Evolutionary conservation across 2,888 invertebrate genomes (phyloP), one percentile per base, ranked within the genome.

Genomic region (Tenthredo livida): DNA sequence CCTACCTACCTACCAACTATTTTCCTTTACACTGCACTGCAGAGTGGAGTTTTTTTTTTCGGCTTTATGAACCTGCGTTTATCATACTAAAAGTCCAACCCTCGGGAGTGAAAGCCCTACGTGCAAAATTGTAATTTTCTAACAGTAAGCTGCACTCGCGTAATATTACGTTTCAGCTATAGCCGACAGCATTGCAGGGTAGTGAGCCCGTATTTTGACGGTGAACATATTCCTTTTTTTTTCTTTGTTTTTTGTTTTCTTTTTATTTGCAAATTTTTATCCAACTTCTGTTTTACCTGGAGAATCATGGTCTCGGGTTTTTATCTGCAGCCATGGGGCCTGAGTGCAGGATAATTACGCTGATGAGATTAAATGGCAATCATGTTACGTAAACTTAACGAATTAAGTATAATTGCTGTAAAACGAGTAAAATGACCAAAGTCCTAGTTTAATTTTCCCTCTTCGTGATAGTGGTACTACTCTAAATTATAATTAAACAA

Each of bases 121-220:
- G 77, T 77, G 77, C 77, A 29, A 77, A 54, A 77, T 77, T 77
- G 77, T 77, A 77, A 77, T 77, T 77, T 77, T 77, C 77, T 77
- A 77, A 77, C 77, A 77, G 77, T 50, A 54, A 29, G 77, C 17
- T 77, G 77, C 77, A 77, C 77, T 77, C 54, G 54, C 77, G 29
- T 54, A 54, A 54, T 77, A 77, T 77, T 77, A 50, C 77, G 33
- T 77, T 77, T 15, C 33, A 54, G 29, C 77, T 50, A 50, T 50
- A 50, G 33, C 25, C 29, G 47, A 77, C 50, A 29, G 29, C 54
- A 25, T 54, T 47, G 77, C 77, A 29, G 50, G 77, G n/a, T 21
- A 54, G 29, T 17, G 47, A 54, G 77, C 33, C 54, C 25, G 25
- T 67, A 67, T 47, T 54, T 77, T 50, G 77, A 77, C 15, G 77